Evolutionary conservation across 2,888 invertebrate genomes (phyloP), one percentile per base, ranked within the genome.

Genomic region (Ophioninae sp.): DNA sequence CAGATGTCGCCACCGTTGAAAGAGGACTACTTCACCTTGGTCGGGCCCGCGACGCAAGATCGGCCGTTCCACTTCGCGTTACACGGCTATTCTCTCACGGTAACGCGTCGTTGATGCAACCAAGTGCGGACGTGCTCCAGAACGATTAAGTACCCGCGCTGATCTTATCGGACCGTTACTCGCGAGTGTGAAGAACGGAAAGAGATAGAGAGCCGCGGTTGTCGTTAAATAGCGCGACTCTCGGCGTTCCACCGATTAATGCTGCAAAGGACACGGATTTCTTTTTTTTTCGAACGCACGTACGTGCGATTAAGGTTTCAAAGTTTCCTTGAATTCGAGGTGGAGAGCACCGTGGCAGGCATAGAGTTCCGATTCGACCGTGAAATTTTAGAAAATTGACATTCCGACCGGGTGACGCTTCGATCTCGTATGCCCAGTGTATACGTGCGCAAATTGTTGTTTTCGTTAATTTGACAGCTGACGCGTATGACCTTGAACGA

Each of bases 91-190:
- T 50, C 50, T 50, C 50, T 50, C 50, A 50, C 50, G 50, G 50
- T 50, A 50, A 50, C 50, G 50, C 17, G 50, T 50, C 50, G 50
- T 50, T 50, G 50, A 50, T 50, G 50, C 50, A 50, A 50, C 50
- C 50, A 50, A 50, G 50, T 50, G 50, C 50, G 50, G 50, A 50
- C 50, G 50, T 50, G 50, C 50, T 50, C 50, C 50, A 50, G 50
- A 50, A 50, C 50, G 50, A 50, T 50, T 50, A 50, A 50, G 50
- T 50, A 50, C 17, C 50, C 50, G 50, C 50, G 50, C 50, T 50
- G 50, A 50, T 50, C 50, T 50, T 50, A 50, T 50, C 50, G 50
- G 50, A 50, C 50, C 50, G 50, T 50, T 50, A 50, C 50, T 17
- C 50, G 50, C 50, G 50, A 17, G 50, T 50, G 13, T 17, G 17